Conservation (phyloP, 1,140 invertebrate species). For the Paralvinella palmiformis region DNA sequence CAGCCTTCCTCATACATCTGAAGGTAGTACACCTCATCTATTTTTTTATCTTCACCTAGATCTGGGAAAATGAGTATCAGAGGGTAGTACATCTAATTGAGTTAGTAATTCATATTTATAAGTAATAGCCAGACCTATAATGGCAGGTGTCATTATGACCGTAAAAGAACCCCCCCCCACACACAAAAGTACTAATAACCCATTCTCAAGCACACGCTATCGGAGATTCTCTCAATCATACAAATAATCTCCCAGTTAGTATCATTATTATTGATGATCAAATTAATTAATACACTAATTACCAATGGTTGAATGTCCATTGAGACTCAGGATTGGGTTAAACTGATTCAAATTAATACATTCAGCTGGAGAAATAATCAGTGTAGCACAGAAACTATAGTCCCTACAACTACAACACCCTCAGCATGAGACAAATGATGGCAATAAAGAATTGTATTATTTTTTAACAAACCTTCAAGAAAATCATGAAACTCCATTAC, state of each 20-base stretch:
- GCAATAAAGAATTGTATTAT: background rate
- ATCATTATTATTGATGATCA: background rate
- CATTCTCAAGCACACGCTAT: background rate
- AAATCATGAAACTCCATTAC: conserved; percentile 84
- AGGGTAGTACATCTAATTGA: conserved; percentile 25
- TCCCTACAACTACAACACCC: too few species aligned
- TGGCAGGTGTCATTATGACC: background rate
- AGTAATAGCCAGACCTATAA: background rate
- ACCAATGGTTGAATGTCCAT: too few species aligned
- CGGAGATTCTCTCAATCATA: background rate
- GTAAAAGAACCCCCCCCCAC: background rate
- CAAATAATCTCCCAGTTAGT: too few species aligned
- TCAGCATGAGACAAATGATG: too few species aligned
- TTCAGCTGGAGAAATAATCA: background rate
- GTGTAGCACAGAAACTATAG: too few species aligned
- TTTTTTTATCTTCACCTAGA: conserved; percentile 50
- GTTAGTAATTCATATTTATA: background rate
- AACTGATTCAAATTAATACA: background rate
- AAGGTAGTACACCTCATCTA: conserved; percentile 74
- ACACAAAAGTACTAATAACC: background rate
- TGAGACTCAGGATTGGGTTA: background rate
- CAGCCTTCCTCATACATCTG: conserved; percentile 83
- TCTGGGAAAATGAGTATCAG: too few species aligned
- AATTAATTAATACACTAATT: background rate
- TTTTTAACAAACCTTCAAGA: conserved; percentile 50